Conservation (phyloP, 2,797 vertebrate genomes). For the Poeciliopsis paucimaculata region DNA sequence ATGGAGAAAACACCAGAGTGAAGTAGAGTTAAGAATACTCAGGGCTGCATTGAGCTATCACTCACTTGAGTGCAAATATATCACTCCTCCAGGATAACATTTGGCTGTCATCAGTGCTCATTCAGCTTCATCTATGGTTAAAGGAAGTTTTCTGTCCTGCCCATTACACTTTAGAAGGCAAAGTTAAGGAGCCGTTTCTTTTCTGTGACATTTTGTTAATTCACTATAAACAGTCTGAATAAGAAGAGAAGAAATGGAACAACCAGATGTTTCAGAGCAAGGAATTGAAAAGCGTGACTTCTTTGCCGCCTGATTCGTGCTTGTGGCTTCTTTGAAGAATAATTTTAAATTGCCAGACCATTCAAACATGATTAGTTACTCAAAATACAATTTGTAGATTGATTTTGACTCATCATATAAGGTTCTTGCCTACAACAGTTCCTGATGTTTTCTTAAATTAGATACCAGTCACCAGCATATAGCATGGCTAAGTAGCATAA, state of each 20-base stretch:
- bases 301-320: slow-evolving; percentile 57
- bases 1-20: slow-evolving; percentile 72
- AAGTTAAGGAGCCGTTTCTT: slow-evolving; percentile 18
- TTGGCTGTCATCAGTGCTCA: slow-evolving; percentile 58
- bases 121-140: slow-evolving; percentile 53
- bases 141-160: slow-evolving; percentile 38
- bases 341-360: slow-evolving; percentile 54
- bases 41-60: slow-evolving; percentile 53
- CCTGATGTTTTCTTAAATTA: slow-evolving; percentile 10
- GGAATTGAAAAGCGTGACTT: slow-evolving; percentile 23
- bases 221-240: slow-evolving; percentile 25
- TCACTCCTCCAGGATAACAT: slow-evolving; percentile 59
- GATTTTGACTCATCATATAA: slow-evolving; percentile 57
- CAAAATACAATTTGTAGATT: slow-evolving; percentile 40
- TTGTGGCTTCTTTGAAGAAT: slow-evolving; percentile 54
- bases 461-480: background rate
- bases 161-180: slow-evolving; percentile 23
- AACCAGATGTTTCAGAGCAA: slow-evolving; percentile 37
- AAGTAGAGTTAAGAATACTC: slow-evolving; percentile 69
- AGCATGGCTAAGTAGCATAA: background rate
- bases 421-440: slow-evolving; percentile 36
- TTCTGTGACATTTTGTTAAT: slow-evolving; percentile 21
- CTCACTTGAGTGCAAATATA: slow-evolving; percentile 58
- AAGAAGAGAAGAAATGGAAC: slow-evolving; percentile 25
- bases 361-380: slow-evolving; percentile 63